A percentile compares a stretch with the other conserved stretches of the same genome.
Conservation (phyloP, 2,113 vertebrate genomes). For the Albula glossodonta region DNA sequence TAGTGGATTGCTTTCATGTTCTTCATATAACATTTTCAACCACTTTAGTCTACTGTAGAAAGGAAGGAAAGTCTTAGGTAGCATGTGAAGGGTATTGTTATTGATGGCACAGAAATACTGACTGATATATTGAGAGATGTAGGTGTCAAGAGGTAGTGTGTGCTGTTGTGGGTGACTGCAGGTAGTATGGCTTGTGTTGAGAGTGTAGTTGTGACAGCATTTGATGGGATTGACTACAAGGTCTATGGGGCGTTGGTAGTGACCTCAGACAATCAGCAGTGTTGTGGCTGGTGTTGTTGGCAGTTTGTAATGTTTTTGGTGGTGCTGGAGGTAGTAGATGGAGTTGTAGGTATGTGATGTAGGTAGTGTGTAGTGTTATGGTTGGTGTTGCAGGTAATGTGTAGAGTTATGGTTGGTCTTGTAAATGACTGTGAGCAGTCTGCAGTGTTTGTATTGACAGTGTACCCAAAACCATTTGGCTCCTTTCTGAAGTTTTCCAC, state of each 20-base stretch:
- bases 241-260: background rate
- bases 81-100: no score
- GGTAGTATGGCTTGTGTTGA: background rate
- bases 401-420: no score
- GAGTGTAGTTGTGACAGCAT: background rate
- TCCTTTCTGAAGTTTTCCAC: background rate
- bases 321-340: background rate
- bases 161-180: no score
- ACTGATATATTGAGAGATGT: no score
- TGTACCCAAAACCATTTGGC: background rate
- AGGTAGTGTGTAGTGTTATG: background rate
- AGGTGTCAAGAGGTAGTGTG: background rate
- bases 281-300: background rate
- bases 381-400: background rate
- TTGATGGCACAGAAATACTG: no score
- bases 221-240: background rate
- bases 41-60: no score
- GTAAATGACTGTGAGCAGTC: background rate
- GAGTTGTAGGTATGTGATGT: background rate
- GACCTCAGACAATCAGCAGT: background rate
- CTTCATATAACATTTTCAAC: no score
- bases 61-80: no score
- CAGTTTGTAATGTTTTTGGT: background rate
- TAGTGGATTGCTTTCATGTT: no score
- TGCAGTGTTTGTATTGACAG: background rate